Conservation (phyloP, 2,888 invertebrate species). For the Pseudolycoriella hygida region DNA sequence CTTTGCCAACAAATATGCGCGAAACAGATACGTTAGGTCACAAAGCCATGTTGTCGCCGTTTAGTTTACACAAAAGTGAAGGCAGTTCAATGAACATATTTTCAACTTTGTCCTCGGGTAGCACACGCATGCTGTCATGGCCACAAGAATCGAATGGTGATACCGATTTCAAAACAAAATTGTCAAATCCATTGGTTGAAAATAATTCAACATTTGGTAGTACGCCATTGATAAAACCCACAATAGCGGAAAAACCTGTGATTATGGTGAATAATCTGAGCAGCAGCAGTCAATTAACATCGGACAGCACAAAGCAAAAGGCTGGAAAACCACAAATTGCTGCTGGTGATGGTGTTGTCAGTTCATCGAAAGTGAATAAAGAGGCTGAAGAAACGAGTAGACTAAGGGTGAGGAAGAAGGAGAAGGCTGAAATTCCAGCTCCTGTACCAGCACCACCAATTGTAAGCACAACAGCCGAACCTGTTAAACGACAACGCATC, state of each 20-base stretch:
- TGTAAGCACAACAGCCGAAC: constrained; percentile 29
- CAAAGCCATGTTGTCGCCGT: constrained; percentile 1
- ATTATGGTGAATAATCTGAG: constrained; percentile 13
- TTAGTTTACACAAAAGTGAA: neutral
- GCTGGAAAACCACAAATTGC: neutral
- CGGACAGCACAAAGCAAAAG: neutral
- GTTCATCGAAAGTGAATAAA: neutral
- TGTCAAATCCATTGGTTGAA: constrained; percentile 20
- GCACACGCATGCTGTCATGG: neutral
- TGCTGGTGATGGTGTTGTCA: neutral
- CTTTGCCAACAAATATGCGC: constrained; percentile 50
- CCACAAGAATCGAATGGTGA: neutral
- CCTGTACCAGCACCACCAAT: neutral
- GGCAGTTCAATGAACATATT: neutral
- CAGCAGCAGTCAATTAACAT: neutral
- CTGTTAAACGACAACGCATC: constrained; percentile 52
- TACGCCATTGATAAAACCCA: constrained; percentile 21
- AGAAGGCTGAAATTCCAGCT: neutral
- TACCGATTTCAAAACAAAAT: neutral
- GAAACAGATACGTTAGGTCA: constrained; percentile 1
- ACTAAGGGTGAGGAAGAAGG: constrained; percentile 5
- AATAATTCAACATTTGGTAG: constrained; percentile 26
- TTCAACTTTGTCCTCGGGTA: neutral
- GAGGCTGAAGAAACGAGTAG: constrained; percentile 4
- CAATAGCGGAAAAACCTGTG: constrained; percentile 22